Evolutionary conservation across 2,888 invertebrate species (phyloP).

Genomic region (Heliconius hortense): DNA sequence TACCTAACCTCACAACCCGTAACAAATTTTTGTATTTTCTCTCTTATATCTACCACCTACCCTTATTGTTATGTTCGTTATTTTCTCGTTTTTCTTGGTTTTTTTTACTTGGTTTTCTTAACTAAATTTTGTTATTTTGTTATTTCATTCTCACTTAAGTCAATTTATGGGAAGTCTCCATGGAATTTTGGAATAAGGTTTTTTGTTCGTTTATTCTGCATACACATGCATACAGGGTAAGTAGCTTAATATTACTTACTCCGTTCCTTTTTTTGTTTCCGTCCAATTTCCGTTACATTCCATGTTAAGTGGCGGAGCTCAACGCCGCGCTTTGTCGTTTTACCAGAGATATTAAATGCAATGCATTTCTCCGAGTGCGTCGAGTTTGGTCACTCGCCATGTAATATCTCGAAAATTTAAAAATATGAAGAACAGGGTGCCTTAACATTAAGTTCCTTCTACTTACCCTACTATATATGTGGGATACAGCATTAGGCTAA

Average conservation of each 20-base stretch:
- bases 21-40: constrained; percentile 18
- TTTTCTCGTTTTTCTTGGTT: neutral
- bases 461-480: neutral
- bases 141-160: neutral
- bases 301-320: neutral
- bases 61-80: constrained; percentile 7
- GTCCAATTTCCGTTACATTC: neutral
- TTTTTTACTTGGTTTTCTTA: constrained; percentile 3
- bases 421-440: neutral
- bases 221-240: too few species aligned
- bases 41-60: neutral
- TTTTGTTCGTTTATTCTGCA: neutral
- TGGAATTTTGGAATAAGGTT: neutral
- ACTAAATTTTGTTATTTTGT: neutral
- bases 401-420: neutral
- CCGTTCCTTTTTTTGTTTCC: too few species aligned
- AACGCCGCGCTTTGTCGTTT: neutral
- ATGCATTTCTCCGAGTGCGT: neutral
- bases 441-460: neutral
- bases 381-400: neutral
- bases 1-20: constrained; percentile 8
- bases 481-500: too few species aligned
- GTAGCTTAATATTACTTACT: too few species aligned
- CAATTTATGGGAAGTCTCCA: neutral
- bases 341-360: neutral